Conservation (phyloP, 2,797 vertebrate species). For the Enteromius treurensis region DNA sequence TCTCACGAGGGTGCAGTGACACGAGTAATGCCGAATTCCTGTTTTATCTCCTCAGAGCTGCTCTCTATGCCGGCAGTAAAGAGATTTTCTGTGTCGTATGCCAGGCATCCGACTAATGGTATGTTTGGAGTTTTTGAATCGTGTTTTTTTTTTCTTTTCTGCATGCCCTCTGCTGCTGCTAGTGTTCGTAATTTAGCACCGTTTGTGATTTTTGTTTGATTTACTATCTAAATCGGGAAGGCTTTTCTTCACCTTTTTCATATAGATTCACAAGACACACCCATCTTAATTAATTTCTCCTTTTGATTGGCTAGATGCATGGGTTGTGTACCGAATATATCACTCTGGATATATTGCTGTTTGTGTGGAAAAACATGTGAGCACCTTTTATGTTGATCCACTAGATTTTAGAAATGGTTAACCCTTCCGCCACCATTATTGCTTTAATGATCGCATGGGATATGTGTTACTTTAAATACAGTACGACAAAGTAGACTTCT, state of each 20-base stretch:
- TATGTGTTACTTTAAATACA: background rate
- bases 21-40: slow-evolving; percentile 84
- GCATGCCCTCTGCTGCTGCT: slow-evolving; percentile 75
- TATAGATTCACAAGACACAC: slow-evolving; percentile 46
- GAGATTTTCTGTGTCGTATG: slow-evolving; percentile 99
- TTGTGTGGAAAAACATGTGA: slow-evolving; percentile 31
- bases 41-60: slow-evolving; percentile 98
- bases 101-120: slow-evolving; percentile 99
- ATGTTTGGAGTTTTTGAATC: slow-evolving; percentile 91
- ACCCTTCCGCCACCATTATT: slow-evolving; percentile 34
- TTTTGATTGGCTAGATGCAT: slow-evolving; percentile 59
- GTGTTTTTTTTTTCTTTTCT: slow-evolving; percentile 71
- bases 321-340: slow-evolving; percentile 53
- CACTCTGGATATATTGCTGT: slow-evolving; percentile 44
- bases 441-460: slow-evolving; percentile 20
- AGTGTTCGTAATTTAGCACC: slow-evolving; percentile 29
- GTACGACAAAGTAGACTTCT: background rate
- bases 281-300: slow-evolving; percentile 58
- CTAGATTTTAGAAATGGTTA: slow-evolving; percentile 30
- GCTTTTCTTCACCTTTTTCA: slow-evolving; percentile 49
- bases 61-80: slow-evolving; percentile 99
- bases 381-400: slow-evolving; percentile 17
- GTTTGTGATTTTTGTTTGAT: slow-evolving; percentile 39
- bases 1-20: slow-evolving; percentile 31
- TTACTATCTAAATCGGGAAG: background rate